Percentiles rank a stretch among this genome's conserved stretches.
Evolutionary conservation across 2,113 vertebrate species (phyloP).

Genomic region (Nanger granti): DNA sequence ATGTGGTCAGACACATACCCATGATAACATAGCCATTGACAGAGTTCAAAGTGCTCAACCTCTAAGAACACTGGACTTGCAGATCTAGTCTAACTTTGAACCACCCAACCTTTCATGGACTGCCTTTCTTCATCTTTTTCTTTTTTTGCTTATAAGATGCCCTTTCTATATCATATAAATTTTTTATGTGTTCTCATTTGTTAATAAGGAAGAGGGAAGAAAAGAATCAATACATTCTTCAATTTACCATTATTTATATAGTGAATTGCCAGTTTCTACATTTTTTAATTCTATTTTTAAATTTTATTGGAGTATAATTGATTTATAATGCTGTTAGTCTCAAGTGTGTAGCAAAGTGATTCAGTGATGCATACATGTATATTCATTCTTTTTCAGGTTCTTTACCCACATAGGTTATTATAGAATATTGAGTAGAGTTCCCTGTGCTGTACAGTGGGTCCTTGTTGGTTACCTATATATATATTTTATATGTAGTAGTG

Average conservation of each 20-base stretch:
- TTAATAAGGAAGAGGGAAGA: background rate
- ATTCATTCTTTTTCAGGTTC: background rate
- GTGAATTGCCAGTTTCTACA: slow-evolving; percentile 4
- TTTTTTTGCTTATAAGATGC: slow-evolving; percentile 6
- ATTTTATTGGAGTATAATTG: background rate
- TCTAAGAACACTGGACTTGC: background rate
- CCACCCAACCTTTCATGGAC: fast-evolving
- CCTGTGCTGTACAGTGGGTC: background rate
- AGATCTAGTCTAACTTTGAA: background rate
- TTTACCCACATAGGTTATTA: background rate
- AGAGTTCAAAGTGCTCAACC: background rate
- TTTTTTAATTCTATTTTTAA: background rate
- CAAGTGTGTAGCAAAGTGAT: background rate
- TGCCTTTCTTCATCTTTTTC: background rate
- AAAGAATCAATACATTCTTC: slow-evolving; percentile 25
- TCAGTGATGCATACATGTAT: background rate
- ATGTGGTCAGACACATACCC: background rate
- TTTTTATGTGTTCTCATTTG: slow-evolving; percentile 32
- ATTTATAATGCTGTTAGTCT: background rate
- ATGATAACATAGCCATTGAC: background rate
- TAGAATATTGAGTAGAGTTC: background rate
- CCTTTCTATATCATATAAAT: background rate
- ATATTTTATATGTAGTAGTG: too few relatives aligned
- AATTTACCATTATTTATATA: background rate
- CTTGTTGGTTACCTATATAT: background rate